Base-by-base conservation (phyloP, 2,113 vertebrate species). In the Haplochromis vanheusdeni region DNA sequence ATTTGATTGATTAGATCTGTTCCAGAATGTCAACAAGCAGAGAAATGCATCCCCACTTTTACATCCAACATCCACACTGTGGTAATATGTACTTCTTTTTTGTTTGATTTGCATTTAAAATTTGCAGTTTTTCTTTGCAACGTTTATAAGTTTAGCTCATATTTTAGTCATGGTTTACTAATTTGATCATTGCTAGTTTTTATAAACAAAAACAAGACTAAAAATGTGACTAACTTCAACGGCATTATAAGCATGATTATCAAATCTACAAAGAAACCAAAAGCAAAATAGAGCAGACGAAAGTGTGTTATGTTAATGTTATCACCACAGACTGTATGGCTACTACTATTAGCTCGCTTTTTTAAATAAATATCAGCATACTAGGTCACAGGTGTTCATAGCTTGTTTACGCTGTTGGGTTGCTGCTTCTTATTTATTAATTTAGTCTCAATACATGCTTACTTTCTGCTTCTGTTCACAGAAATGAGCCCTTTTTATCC, bases 1-100 rank as follows among this genome's bases (percentile, higher is more conserved):
- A 21, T 80, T 31, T 51, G 49, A 54, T 33, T 55, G 49, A 81
- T 88, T 77, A 37, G 60, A 73, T 60, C 21, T 31, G 9, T 21
- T 35, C 37, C 7, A 21, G 40, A 40, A n/a, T 56, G 8, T 23
- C 52, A 11, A 86, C 10, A n/a, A 33, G 31, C 11, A 26, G 21
- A 28, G 58, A 1, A 70, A 35, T 83, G 51, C 5, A 81, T 65
- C 8, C 16, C 5, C 5, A 33, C 4, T 49, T 77, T 77, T 51
- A 77, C 45, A 80, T 14, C 8, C 17, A 33, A 6, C 58, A 56
- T 21, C 31, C 42, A 31, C 23, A 12, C 23, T 49, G 40, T 26
- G 42, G 70, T 28, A 28, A 75, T 28, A 17, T 75, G 16, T 28
- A 19, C 14, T 75, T 47, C 17, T 68, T 37, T 65, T 37, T 75